These are phyloP conservation scores for Pedicia rivosa DNA, from an alignment of 2,888 invertebrate species.

Conservation along the genomic window DNA sequence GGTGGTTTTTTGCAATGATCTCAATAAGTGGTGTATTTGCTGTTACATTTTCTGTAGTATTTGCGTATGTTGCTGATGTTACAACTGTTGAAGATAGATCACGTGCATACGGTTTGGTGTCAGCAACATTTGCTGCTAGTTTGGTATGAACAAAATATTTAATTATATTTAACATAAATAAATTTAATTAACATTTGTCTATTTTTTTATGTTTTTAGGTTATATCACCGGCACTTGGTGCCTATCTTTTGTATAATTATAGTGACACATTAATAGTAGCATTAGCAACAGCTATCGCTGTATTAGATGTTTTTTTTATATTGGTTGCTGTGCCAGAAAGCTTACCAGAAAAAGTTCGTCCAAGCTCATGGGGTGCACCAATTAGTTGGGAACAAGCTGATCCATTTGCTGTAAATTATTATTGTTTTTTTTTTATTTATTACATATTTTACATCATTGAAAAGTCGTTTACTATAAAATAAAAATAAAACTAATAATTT, in stretches of 20 bases:
- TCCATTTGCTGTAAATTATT: constrained; percentile 64
- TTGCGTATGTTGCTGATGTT: constrained; percentile 99
- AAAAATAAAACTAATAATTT: too few relatives aligned
- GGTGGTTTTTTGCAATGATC: constrained; percentile 98
- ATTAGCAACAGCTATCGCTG: constrained; percentile 86
- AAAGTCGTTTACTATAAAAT: too few relatives aligned
- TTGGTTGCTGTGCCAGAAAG: constrained; percentile 97
- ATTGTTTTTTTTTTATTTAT: constrained; percentile 5
- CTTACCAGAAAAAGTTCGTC: constrained; percentile 79
- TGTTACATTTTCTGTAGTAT: constrained; percentile 97
- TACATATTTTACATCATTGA: too few relatives aligned
- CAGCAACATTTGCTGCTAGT: constrained; percentile 97
- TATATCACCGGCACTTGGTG: constrained; percentile 92
- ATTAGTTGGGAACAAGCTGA: constrained; percentile 98
- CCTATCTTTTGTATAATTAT: constrained; percentile 72
- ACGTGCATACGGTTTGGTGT: constrained; percentile 91
- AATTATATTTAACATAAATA: background rate
- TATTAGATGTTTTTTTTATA: constrained; percentile 95
- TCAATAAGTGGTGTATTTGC: constrained; percentile 98
- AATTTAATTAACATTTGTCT: too few relatives aligned
- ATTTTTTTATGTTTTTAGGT: constrained; percentile 29
- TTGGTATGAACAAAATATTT: constrained; percentile 38
- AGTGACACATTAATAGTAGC: constrained; percentile 80
- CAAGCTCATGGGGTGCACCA: constrained; percentile 67
- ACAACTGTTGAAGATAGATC: constrained; percentile 93